Conservation (phyloP, 2,113 vertebrate genomes). For the Odontesthes bonariensis region DNA sequence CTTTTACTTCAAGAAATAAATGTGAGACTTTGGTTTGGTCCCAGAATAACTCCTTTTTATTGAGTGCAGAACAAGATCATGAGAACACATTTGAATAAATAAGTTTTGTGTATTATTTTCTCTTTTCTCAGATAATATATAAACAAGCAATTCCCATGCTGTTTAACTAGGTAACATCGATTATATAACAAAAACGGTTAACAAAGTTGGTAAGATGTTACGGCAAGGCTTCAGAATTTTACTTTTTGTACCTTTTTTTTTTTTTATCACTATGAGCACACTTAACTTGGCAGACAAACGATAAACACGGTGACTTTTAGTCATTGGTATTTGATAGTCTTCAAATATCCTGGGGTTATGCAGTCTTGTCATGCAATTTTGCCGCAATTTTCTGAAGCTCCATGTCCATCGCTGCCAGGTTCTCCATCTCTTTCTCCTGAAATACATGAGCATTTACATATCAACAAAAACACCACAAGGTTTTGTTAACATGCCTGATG, state of each 20-base stretch:
- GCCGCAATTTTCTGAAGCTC: constrained; percentile 92
- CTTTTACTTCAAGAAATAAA: constrained; percentile 17
- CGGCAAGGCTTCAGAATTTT: constrained; percentile 46
- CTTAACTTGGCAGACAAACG: constrained; percentile 24
- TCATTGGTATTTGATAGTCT: constrained; percentile 5
- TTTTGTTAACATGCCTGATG: not conserved
- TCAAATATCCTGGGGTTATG: constrained; percentile 45
- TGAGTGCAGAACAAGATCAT: constrained; percentile 80
- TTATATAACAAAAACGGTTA: constrained; percentile 72
- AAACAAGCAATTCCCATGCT: constrained; percentile 84
- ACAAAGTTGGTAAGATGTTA: constrained; percentile 28
- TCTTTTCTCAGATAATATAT: constrained; percentile 57
- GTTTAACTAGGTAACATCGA: constrained; percentile 78
- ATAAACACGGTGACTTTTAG: constrained; percentile 11
- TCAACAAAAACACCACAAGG: not conserved
- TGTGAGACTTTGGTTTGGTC: constrained; percentile 73
- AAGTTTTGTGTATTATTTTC: constrained; percentile 16
- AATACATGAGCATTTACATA: constrained; percentile 28
- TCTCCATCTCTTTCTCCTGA: constrained; percentile 90
- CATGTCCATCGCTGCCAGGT: constrained; percentile 90
- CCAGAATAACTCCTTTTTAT: constrained; percentile 86
- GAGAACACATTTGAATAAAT: constrained; percentile 74
- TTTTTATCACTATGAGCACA: constrained; percentile 52
- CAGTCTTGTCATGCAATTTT: constrained; percentile 84
- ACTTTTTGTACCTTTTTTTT: not conserved